These are phyloP conservation scores for Orthonevra nobilis DNA, from an alignment of 2,888 invertebrate genomes.

Conservation along the genomic window DNA sequence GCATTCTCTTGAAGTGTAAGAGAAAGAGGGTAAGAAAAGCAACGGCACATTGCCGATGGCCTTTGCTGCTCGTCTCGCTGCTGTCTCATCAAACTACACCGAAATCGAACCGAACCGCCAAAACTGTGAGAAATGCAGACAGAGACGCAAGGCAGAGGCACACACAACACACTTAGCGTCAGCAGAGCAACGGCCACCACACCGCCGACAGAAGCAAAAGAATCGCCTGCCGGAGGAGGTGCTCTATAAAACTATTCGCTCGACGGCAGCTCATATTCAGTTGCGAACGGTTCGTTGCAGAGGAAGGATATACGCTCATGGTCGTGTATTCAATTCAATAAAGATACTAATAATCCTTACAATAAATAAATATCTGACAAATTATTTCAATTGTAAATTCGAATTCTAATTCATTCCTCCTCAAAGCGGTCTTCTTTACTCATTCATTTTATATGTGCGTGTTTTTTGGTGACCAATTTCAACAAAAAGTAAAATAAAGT, in stretches of 20 bases:
- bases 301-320: slow-evolving; percentile 63
- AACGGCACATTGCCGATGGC: slow-evolving; percentile 61
- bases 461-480: slow-evolving; percentile 40
- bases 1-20: slow-evolving; percentile 32
- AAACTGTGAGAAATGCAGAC: slow-evolving; percentile 60
- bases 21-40: background rate
- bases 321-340: slow-evolving; percentile 31
- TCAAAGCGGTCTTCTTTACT: slow-evolving; percentile 28
- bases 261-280: slow-evolving; percentile 79
- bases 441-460: slow-evolving; percentile 23
- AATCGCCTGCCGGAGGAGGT: slow-evolving; percentile 75
- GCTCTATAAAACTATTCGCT: slow-evolving; percentile 79
- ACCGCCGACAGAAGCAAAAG: slow-evolving; percentile 67
- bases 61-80: slow-evolving; percentile 7
- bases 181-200: slow-evolving; percentile 33
- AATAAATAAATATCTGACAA: background rate
- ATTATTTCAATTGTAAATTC: slow-evolving; percentile 15
- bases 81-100: slow-evolving; percentile 24
- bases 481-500: slow-evolving; percentile 18
- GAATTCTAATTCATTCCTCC: slow-evolving; percentile 34
- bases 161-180: slow-evolving; percentile 19
- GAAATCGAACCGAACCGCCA: slow-evolving; percentile 23
- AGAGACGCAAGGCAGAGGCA: slow-evolving; percentile 36
- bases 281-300: slow-evolving; percentile 79
- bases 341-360: slow-evolving; percentile 42